These are phyloP conservation scores for Zapornia atra DNA, from an alignment of 2,113 vertebrate species.

Conservation along the genomic window DNA sequence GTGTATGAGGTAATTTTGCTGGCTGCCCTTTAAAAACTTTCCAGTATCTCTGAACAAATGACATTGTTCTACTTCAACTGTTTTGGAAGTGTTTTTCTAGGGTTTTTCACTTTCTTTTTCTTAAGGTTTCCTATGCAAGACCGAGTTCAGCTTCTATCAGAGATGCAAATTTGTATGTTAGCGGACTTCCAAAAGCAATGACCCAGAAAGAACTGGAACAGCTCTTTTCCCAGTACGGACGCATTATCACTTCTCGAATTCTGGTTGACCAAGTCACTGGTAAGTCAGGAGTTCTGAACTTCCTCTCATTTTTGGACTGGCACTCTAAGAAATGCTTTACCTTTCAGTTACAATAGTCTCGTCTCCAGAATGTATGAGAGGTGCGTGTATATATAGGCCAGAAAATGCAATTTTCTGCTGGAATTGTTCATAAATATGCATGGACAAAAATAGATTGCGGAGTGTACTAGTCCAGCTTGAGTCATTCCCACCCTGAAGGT, in stretches of 20 bases:
- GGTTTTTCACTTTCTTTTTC: not conserved
- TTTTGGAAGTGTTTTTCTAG: not conserved
- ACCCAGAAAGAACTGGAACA: conserved; percentile 97
- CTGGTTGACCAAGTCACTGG: conserved; percentile 97
- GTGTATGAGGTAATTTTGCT: not conserved
- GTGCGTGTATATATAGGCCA: conserved; percentile 69
- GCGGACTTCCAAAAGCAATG: conserved; percentile 97
- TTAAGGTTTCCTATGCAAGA: conserved; percentile 91
- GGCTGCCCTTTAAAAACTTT: not conserved
- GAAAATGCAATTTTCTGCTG: conserved; percentile 80
- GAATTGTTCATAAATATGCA: conserved; percentile 85
- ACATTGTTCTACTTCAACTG: not conserved
- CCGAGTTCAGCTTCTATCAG: conserved; percentile 98
- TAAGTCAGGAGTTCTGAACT: conserved; percentile 76
- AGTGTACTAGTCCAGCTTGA: conserved; percentile 67
- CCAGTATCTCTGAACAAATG: not conserved
- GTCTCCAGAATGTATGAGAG: conserved; percentile 70
- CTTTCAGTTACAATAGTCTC: not conserved
- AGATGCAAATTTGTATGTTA: conserved; percentile 98
- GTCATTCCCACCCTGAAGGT: conserved; percentile 79
- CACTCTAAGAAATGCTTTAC: conserved; percentile 45
- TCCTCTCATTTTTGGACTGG: not conserved
- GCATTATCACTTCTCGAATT: conserved; percentile 99
- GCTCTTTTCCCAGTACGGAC: conserved; percentile 96
- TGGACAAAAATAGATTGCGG: conserved; percentile 77